A percentile compares a stretch with the other conserved stretches of the same genome.
phyloP scores from a whole-genome alignment of 2,888 invertebrate species.

The Amphipyra berbera region DNA sequence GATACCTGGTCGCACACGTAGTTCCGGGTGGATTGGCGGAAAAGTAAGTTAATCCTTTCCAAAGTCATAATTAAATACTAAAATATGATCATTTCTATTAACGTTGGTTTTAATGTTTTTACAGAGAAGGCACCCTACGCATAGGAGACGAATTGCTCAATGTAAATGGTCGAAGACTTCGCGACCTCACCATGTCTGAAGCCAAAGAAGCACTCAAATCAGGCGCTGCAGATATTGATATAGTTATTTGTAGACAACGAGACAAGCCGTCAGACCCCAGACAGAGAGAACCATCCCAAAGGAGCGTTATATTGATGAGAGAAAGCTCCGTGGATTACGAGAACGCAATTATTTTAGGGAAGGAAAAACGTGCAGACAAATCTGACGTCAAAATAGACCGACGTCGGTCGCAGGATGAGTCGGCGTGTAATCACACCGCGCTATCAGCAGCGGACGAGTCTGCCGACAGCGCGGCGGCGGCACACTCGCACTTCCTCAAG shows the following conservation, averaged over 20 bases:
- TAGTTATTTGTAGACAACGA: conserved; percentile 90
- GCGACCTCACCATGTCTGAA: conserved; percentile 91
- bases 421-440: conserved; percentile 85
- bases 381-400: conserved; percentile 92
- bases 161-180: conserved; percentile 92
- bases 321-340: conserved; percentile 94
- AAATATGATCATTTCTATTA: conserved; percentile 18
- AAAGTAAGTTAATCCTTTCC: conserved; percentile 83
- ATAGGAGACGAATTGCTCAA: conserved; percentile 93
- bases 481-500: conserved; percentile 91
- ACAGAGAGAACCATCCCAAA: conserved; percentile 71
- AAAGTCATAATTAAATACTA: conserved; percentile 2
- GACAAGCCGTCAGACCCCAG: conserved; percentile 70
- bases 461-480: conserved; percentile 76
- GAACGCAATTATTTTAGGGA: conserved; percentile 89
- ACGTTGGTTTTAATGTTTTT: conserved; percentile 56
- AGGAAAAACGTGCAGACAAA: conserved; percentile 84
- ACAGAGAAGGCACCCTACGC: conserved; percentile 91
- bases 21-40: conserved; percentile 92
- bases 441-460: conserved; percentile 85
- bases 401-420: conserved; percentile 89
- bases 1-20: conserved; percentile 93
- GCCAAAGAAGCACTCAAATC: conserved; percentile 91
- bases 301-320: conserved; percentile 82
- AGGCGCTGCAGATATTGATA: conserved; percentile 91